Base-by-base conservation (phyloP, 1,140 invertebrate species). In the Aphaenogaster floridana region DNA sequence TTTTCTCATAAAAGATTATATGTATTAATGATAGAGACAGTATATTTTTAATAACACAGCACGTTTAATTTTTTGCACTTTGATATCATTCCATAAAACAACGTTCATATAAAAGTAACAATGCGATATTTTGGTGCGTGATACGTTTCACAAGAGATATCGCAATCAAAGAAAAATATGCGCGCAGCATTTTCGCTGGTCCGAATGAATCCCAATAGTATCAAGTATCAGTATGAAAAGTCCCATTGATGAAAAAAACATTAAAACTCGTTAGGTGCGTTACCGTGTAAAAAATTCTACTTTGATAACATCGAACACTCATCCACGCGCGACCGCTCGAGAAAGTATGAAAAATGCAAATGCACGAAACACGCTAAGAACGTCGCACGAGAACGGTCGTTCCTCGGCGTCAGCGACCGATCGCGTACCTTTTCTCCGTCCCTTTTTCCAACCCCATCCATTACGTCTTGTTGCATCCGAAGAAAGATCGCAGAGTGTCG, bases 111-210 rank as follows among this genome's bases (percentile, higher is more conserved):
- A 48, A 74, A 61, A 48, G n/a, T 63, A 50, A 84, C 54, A 61
- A 59, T 11, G 34, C 69, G n/a, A 28, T 17, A 17, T 76, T 59
- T 84, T 61, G 15, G 21, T n/a, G 54, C 9, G n/a, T 36, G 42
- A 36, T 36, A 48, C 13, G n/a, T 63, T 84, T 84, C 57, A 84
- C 54, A 50, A 74, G 63, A 84, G 69, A 34, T 59, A 61, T 50
- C 54, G 34, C 69, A 84, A 84, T 76, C 68, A 63, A 76, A 84
- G 28, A 84, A 76, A 84, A 84, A 84, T 61, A 74, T 61, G 34
- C 17, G 42, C 45, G 54, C 42, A 11, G 34, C 52, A 50, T 84
- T 84, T 84, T 74, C 11, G 54, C 4, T 11, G 34, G 21, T 63
- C 5, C 42, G 15, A 76, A 74, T 74, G n/a, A 84, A 50, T 74